Evolutionary conservation across 1,140 invertebrate genomes (phyloP).

Genomic region (Teleopsis dalmanni): DNA sequence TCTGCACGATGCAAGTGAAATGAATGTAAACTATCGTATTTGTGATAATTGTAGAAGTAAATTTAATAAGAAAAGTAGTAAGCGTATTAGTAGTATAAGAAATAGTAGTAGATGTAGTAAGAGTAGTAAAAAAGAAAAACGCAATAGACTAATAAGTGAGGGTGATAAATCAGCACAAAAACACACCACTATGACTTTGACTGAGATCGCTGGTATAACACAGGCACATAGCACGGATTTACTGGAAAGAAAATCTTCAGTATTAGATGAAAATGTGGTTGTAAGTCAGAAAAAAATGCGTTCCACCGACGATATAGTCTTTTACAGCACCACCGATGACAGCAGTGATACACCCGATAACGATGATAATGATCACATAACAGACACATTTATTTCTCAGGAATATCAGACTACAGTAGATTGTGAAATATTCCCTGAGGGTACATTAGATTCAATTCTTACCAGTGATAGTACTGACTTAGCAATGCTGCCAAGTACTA

Average conservation of each 20-base stretch:
- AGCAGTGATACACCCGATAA: slow-evolving; percentile 9
- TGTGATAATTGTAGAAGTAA: slow-evolving; percentile 46
- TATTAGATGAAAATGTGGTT: neutral
- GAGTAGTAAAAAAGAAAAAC: neutral
- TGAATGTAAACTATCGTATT: slow-evolving; percentile 24
- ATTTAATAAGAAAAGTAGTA: slow-evolving; percentile 21
- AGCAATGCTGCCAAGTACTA: too few relatives aligned
- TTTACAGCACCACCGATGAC: slow-evolving; percentile 17
- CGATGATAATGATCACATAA: slow-evolving; percentile 1
- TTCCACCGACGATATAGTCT: slow-evolving; percentile 35
- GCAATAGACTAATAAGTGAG: too few relatives aligned
- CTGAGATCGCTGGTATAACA: slow-evolving; percentile 9
- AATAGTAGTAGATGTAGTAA: neutral
- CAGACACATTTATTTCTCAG: too few relatives aligned
- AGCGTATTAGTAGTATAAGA: slow-evolving; percentile 4
- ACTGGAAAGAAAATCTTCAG: slow-evolving; percentile 13
- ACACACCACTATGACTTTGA: slow-evolving; percentile 2
- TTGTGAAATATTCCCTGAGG: too few relatives aligned
- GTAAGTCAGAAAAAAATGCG: slow-evolving; percentile 23
- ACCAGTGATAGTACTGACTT: too few relatives aligned
- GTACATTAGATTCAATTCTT: too few relatives aligned
- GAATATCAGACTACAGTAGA: too few relatives aligned
- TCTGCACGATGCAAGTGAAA: neutral
- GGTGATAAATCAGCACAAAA: too few relatives aligned
- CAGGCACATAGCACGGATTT: slow-evolving; percentile 28